These are phyloP conservation scores for Heliconius sara DNA, from an alignment of 2,888 invertebrate genomes.

Conservation along the genomic window DNA sequence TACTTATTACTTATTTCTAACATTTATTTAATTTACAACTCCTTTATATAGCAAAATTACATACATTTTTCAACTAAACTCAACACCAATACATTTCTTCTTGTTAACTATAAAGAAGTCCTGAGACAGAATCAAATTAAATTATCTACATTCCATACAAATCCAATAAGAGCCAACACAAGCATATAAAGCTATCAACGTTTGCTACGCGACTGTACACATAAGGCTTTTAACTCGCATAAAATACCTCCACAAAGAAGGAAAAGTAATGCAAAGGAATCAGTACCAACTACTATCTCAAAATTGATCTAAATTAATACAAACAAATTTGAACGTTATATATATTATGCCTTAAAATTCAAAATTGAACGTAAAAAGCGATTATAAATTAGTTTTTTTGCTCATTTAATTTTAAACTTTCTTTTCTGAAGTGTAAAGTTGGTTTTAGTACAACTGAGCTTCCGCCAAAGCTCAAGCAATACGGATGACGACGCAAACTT, in stretches of 20 bases:
- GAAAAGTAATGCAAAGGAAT: constrained; percentile 83
- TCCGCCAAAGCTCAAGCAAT: constrained; percentile 83
- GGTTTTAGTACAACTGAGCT: constrained; percentile 69
- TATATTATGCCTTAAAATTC: constrained; percentile 43
- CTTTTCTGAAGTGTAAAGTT: constrained; percentile 32
- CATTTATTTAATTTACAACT: background rate
- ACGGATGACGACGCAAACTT: constrained; percentile 83
- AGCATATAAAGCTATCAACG: constrained; percentile 50
- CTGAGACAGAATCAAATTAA: constrained; percentile 43
- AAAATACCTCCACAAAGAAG: constrained; percentile 81
- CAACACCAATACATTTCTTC: background rate
- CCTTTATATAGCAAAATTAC: background rate
- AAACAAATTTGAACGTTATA: constrained; percentile 56
- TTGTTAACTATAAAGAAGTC: constrained; percentile 14
- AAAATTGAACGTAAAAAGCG: constrained; percentile 54
- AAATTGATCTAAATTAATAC: constrained; percentile 73
- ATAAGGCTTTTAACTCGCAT: constrained; percentile 80
- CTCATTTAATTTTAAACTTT: constrained; percentile 52
- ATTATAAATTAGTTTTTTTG: constrained; percentile 71
- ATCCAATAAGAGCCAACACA: constrained; percentile 49
- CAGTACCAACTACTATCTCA: constrained; percentile 80
- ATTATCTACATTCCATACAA: constrained; percentile 48
- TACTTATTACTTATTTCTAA: too few species aligned
- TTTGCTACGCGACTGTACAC: constrained; percentile 65
- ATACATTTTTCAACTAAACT: background rate